Evolutionary conservation across 2,888 invertebrate species (phyloP).

Genomic region (Chymomyza fuscimana): DNA sequence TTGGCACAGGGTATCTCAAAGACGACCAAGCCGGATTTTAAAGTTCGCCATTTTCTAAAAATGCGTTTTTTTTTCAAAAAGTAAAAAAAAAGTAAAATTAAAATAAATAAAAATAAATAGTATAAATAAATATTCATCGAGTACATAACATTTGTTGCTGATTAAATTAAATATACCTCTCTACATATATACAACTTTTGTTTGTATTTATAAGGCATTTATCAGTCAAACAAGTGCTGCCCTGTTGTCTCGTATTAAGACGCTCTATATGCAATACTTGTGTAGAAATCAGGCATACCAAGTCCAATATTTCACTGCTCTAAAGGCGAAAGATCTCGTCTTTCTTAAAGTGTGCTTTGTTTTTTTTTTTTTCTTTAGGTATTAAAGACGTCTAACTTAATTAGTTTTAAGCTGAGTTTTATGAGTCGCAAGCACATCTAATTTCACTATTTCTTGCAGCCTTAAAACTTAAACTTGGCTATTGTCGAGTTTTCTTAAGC

Average conservation of each 20-base stretch:
- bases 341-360: neutral
- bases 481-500: no score
- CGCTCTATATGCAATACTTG: neutral
- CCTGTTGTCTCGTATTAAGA: no score
- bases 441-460: neutral
- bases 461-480: no score
- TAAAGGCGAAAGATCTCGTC: neutral
- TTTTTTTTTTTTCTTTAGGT: neutral
- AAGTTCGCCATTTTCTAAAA: no score
- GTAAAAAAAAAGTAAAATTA: no score
- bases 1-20: no score
- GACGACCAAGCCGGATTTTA: no score
- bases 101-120: neutral
- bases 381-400: conserved; percentile 53
- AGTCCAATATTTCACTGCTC: neutral
- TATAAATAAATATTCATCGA: conserved; percentile 7
- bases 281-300: neutral
- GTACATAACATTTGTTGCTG: conserved; percentile 27
- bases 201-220: conserved; percentile 15
- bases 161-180: conserved; percentile 24
- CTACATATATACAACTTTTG: no score
- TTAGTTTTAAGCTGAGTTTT: conserved; percentile 57
- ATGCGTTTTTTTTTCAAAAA: no score
- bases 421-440: conserved; percentile 25
- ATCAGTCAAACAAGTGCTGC: conserved; percentile 28